phyloP scores from a whole-genome alignment of 2,888 invertebrate genomes.

The Nudaria mundana region DNA sequence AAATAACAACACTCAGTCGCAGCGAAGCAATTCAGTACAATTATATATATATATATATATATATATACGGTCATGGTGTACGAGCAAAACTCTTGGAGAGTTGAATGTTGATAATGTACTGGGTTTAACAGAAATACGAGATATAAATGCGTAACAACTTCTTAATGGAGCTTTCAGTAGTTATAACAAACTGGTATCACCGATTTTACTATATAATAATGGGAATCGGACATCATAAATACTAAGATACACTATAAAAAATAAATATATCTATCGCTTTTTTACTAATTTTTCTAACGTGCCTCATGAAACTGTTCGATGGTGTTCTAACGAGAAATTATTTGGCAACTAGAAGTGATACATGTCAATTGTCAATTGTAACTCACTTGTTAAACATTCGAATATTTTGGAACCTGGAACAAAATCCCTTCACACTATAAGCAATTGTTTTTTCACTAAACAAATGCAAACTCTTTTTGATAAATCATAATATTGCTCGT shows the following conservation, averaged over 20 bases:
- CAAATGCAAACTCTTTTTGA: slow-evolving; percentile 22
- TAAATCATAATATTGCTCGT: slow-evolving; percentile 43
- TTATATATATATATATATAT: too few relatives aligned
- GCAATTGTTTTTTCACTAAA: slow-evolving; percentile 33
- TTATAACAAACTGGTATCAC: slow-evolving; percentile 31
- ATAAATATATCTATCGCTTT: slow-evolving; percentile 70
- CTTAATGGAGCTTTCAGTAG: slow-evolving; percentile 19
- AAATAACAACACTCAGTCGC: slow-evolving; percentile 79
- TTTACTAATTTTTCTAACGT: slow-evolving; percentile 60
- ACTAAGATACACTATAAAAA: slow-evolving; percentile 58
- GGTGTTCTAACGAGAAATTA: slow-evolving; percentile 66
- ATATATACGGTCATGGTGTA: slow-evolving; percentile 71
- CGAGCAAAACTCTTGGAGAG: slow-evolving; percentile 38
- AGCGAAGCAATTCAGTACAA: slow-evolving; percentile 73
- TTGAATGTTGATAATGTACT: slow-evolving; percentile 38
- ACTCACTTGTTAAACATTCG: slow-evolving; percentile 60
- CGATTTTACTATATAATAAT: slow-evolving; percentile 33
- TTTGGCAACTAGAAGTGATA: slow-evolving; percentile 78
- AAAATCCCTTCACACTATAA: slow-evolving; percentile 57
- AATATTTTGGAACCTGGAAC: slow-evolving; percentile 63
- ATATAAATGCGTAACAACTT: slow-evolving; percentile 66
- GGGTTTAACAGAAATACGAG: slow-evolving; percentile 51
- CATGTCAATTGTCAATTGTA: slow-evolving; percentile 57
- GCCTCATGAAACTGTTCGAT: slow-evolving; percentile 64
- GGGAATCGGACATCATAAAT: slow-evolving; percentile 43